Base-by-base conservation (phyloP, 2,797 vertebrate species). In the Scarus forsteni region DNA sequence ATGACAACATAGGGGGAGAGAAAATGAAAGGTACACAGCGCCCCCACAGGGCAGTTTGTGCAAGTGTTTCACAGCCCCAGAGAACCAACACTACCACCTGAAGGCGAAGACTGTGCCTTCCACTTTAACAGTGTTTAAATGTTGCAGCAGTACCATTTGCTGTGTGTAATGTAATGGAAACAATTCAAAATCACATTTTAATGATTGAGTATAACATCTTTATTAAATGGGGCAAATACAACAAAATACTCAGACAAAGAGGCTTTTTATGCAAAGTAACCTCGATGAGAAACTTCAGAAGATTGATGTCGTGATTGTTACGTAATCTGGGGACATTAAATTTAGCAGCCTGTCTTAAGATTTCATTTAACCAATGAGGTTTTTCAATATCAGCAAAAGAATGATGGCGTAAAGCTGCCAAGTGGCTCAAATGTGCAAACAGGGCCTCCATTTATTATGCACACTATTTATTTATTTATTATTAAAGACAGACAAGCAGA, bases 41-140 rank as follows among this genome's bases (percentile, higher is more conserved):
- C 80, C 84, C 73, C 88, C 34, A n/a, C 72, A 89, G 85, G 81
- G 53, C 51, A 70, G 60, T 58, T 46, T 12, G 8, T 8, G 16
- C 16, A 42, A 76, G 7, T 19, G 14, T 1, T 8, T n/a, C 45
- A 46, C 19, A 16, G 6, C 49, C 40, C 40, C 3, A 70, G 59
- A 79, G 75, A 71, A 73, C 19, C 79, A 87, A 90, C 40, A 88
- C 89, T 89, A 90, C 90, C 90, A 90, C 81, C 92, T 90, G 71
- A 64, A 89, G 92, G 86, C 59, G 56, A 53, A 61, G 6, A 13
- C 12, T 43, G 46, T 13, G 16, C 10, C 52, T 57, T 51, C 9
- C 40, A 4, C 10, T 62, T 77, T 59, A 75, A 51, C 73, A 73
- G 57, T 61, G 44, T 66, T 84, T 70, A 81, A 85, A 68, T 84